Base-by-base conservation (phyloP, 2,888 invertebrate genomes). In the Cantharis nigra region DNA sequence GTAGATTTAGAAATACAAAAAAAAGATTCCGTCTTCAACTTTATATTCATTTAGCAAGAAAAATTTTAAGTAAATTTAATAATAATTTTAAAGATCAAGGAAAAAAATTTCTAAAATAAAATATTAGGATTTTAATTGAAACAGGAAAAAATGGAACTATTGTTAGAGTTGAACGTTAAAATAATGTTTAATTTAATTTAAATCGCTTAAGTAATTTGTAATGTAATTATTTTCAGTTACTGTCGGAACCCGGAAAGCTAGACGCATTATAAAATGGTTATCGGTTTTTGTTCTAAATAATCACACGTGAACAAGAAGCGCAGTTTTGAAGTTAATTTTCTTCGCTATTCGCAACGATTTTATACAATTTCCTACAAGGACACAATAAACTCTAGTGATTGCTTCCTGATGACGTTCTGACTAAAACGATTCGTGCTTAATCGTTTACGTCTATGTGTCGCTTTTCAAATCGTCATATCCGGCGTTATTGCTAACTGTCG, bases 331-430 rank as follows among this genome's bases (percentile, higher is more conserved):
- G 74, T 76, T 76, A 76, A 76, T 76, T 76, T 76, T 76, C 76
- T 70, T 72, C 70, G 49, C 63, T 67, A 26, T 67, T 23, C 73
- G 28, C 33, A 78, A 74, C 78, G 73, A 76, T 78, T 78, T 78
- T 71, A 71, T 71, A 76, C 72, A 74, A 78, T 78, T 78, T 78
- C 78, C 78, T 76, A 64, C 78, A 73, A 74, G 78, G 78, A 74
- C 75, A 78, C 73, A 78, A 76, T 73, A 76, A 78, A 78, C 76
- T 75, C 69, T 74, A 28, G 26, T 76, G 78, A 78, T 78, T 78
- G 70, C 78, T 78, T 78, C 78, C 75, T 78, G 75, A 78, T 78
- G 78, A 78, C 75, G 75, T 78, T 72, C 62, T 72, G 74, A 71
- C 74, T 74, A 69, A 75, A 77, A 72, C 72, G 75, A 75, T 71